Percentiles rank a stretch among this genome's conserved stretches.
phyloP scores from a whole-genome alignment of 2,888 invertebrate genomes.

The Rhagophthalmus giganteus region DNA sequence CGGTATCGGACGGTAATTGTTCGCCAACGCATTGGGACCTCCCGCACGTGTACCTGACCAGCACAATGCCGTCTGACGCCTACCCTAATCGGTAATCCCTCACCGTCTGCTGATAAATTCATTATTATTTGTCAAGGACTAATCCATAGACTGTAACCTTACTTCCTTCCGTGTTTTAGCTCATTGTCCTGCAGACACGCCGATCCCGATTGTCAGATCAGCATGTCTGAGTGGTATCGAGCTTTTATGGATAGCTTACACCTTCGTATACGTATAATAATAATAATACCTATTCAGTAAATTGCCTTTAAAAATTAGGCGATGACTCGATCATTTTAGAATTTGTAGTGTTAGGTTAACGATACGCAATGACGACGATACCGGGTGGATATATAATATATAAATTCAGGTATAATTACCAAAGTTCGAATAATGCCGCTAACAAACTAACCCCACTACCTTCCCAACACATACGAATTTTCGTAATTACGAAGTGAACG shows the following conservation, averaged over 20 bases:
- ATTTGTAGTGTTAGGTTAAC: slow-evolving; percentile 11
- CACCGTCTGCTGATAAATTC: too few species aligned
- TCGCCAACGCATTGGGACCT: slow-evolving; percentile 34
- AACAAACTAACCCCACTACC: too few species aligned
- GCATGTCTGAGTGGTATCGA: slow-evolving; percentile 15
- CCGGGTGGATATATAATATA: too few species aligned
- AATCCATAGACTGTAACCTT: slow-evolving; percentile 10
- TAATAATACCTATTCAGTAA: slow-evolving; percentile 11
- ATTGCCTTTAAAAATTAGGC: slow-evolving; percentile 6
- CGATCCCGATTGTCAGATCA: slow-evolving; percentile 10
- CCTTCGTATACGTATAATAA: background rate
- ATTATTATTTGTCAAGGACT: slow-evolving; percentile 12
- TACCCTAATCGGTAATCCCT: slow-evolving; percentile 18
- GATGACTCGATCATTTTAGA: slow-evolving; percentile 8
- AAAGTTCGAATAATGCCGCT: too few species aligned
- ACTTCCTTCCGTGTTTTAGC: slow-evolving; percentile 28
- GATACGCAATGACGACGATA: slow-evolving; percentile 3
- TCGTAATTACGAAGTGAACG: background rate
- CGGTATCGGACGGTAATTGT: slow-evolving; percentile 35
- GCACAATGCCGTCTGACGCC: slow-evolving; percentile 34
- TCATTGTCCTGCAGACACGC: slow-evolving; percentile 1
- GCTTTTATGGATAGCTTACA: slow-evolving; percentile 12
- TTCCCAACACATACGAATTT: too few species aligned
- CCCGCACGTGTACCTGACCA: slow-evolving; percentile 38
- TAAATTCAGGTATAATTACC: too few species aligned